Base-by-base conservation (phyloP, 2,888 invertebrate genomes). In the Rhingia rostrata region DNA sequence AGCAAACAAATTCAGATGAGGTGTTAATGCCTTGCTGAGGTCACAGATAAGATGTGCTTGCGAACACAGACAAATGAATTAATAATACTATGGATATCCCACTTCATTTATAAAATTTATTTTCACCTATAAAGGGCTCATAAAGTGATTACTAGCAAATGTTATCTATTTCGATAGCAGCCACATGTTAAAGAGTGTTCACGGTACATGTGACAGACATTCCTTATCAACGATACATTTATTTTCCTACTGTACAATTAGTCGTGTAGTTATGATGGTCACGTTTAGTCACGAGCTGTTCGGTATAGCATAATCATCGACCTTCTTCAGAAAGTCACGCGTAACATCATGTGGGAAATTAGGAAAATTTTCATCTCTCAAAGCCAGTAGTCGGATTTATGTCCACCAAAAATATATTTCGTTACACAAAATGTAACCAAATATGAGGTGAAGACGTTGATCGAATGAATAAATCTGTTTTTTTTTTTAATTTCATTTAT, bases 251-350 rank as follows among this genome's bases (percentile, higher is more conserved):
- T 2, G 9, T 32, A 49, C 4, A n/a, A 0, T 10, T 32, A 0
- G 9, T 32, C 10, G 9, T 32, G 30, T 49, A 49, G 22, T 49
- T 49, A 22, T 9, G 30, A 32, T 5, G 30, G 49, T 49, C 49
- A 49, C 49, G 30, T 49, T 32, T 32, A 32, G 49, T 49, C 49
- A 49, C 49, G 49, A 49, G 49, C 41, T 22, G 10, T 9, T 49
- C 30, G 10, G 30, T 49, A 30, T 5, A 32, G 10, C 4, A 10
- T 4, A 3, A 63, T 5, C 30, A 22, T 22, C 4, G 2, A 2
- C 22, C 22, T 9, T 49, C 30, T 49, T 10, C 30, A 9, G 49
- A 49, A 30, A 49, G 49, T 49, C 49, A 49, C 22, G 49, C 4
- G 49, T 30, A 49, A 22, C 10, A 10, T 49, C 30, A 30, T 10